phyloP scores from a whole-genome alignment of 2,888 invertebrate species.

The Galerucella nymphaeae region DNA sequence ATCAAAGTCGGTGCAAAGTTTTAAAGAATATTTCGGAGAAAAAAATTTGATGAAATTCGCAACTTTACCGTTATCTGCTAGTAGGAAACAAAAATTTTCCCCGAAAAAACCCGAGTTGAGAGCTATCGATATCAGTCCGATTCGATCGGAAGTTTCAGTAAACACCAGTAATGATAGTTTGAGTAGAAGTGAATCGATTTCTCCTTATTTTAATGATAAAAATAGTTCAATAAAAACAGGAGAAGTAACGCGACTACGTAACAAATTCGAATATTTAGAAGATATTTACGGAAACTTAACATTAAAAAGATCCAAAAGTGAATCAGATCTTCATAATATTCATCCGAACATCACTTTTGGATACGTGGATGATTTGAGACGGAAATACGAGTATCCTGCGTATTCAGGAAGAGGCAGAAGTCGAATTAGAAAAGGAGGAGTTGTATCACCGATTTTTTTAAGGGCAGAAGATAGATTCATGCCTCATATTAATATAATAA shows the following conservation, averaged over 20 bases:
- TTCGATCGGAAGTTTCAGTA: slow-evolving; percentile 61
- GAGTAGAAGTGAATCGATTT: slow-evolving; percentile 77
- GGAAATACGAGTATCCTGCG: slow-evolving; percentile 70
- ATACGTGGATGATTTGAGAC: slow-evolving; percentile 72
- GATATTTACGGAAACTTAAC: slow-evolving; percentile 55
- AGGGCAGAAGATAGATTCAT: slow-evolving; percentile 79
- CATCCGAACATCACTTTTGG: slow-evolving; percentile 66
- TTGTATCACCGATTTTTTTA: slow-evolving; percentile 74
- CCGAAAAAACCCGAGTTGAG: slow-evolving; percentile 59
- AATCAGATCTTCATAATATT: slow-evolving; percentile 78
- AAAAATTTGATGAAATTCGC: slow-evolving; percentile 71
- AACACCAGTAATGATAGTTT: slow-evolving; percentile 74
- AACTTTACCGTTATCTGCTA: slow-evolving; percentile 67
- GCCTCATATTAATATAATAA: slow-evolving; percentile 92
- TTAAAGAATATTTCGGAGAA: slow-evolving; percentile 87
- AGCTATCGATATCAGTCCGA: slow-evolving; percentile 63
- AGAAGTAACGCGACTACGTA: slow-evolving; percentile 81
- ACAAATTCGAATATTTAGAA: slow-evolving; percentile 79
- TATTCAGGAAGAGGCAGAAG: slow-evolving; percentile 66
- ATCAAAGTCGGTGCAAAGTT: slow-evolving; percentile 78
- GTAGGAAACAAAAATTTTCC: slow-evolving; percentile 66
- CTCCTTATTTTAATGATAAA: slow-evolving; percentile 76
- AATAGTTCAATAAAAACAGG: slow-evolving; percentile 80
- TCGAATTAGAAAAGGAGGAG: slow-evolving; percentile 65
- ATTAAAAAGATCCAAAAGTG: slow-evolving; percentile 74